Evolutionary conservation across 2,797 vertebrate genomes (phyloP).

Genomic region (Poeciliopsis turneri): DNA sequence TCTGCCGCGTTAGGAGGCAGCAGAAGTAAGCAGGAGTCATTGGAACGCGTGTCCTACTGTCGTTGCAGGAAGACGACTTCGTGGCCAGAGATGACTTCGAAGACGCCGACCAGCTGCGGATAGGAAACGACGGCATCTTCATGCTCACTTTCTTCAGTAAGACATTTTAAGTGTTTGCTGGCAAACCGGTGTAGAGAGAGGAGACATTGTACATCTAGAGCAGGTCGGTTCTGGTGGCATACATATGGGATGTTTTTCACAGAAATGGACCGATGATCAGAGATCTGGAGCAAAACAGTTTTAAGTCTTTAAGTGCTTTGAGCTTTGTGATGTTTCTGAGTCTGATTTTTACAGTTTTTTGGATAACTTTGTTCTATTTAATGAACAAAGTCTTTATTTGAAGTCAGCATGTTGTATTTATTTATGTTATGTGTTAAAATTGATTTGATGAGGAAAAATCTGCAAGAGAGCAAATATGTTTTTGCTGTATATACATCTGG

Average conservation of each 20-base stretch:
- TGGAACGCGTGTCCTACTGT: background rate
- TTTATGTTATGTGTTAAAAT: background rate
- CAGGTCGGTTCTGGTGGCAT: no score
- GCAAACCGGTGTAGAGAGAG: background rate
- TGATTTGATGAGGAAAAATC: background rate
- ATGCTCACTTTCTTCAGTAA: conserved; percentile 99
- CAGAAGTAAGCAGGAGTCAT: background rate
- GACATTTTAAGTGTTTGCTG: conserved; percentile 40
- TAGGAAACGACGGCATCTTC: conserved; percentile 98
- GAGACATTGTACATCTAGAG: background rate
- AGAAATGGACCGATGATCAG: no score
- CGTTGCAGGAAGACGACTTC: conserved; percentile 92
- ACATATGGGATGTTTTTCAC: no score
- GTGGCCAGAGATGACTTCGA: conserved; percentile 94
- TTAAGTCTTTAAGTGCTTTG: background rate
- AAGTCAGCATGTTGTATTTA: background rate
- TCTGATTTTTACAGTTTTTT: background rate
- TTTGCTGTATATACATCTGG: background rate
- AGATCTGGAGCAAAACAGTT: background rate
- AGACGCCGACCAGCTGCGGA: conserved; percentile 95
- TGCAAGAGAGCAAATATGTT: background rate
- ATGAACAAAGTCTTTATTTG: background rate
- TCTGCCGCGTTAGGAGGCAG: background rate
- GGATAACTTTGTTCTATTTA: background rate
- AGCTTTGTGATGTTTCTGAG: background rate